Evolutionary conservation across 2,113 vertebrate species (phyloP), one percentile per base, ranked within the genome.

Genomic region (Tyrannus savana): DNA sequence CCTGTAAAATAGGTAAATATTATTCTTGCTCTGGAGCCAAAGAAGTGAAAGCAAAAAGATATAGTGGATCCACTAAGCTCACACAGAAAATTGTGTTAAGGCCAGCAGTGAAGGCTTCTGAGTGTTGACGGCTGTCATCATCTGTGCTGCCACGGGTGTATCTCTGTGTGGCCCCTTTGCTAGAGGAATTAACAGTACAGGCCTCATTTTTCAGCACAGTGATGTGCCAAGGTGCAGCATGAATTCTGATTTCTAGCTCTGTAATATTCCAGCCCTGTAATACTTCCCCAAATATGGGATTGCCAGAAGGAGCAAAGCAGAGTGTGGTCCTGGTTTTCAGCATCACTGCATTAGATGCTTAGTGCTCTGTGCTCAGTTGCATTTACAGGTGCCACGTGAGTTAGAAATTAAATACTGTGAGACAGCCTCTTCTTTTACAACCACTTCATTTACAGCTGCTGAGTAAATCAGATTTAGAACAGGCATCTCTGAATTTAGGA

Each of bases 1-100:
- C 46, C 59, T 71, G 46, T 69, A 82, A 89, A 91, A 85, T 4
- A 82, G 55, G 42, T 71, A 90, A 96, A 93, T 91, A 80, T 73
- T 94, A 25, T 84, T 83, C 75, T 94, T 85, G 55, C 35, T 90
- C 30, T 74, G 50, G 14, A 91, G 67, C 47, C 66, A 82, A 44
- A 75, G 71, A 62, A 53, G 5, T 37, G 58, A 56, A 90, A 85
- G 72, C 27, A 80, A 91, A 87, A 71, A 66, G 87, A 39, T 10
- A 53, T 11, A 37, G n/a, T 39, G 59, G 42, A 50, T 91, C 71
- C 72, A 50, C 12, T 4, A 77, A 76, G 16, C 37, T 71, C 41
- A 39, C 19, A 10, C 62, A 69, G 67, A 58, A 79, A 64, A n/a
- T 5, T 46, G 21, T 47, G 63, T 64, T 15, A 46, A 85, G 67